Conservation (phyloP, 2,888 invertebrate species). For the Imbricaverruca yamaguchii region DNA sequence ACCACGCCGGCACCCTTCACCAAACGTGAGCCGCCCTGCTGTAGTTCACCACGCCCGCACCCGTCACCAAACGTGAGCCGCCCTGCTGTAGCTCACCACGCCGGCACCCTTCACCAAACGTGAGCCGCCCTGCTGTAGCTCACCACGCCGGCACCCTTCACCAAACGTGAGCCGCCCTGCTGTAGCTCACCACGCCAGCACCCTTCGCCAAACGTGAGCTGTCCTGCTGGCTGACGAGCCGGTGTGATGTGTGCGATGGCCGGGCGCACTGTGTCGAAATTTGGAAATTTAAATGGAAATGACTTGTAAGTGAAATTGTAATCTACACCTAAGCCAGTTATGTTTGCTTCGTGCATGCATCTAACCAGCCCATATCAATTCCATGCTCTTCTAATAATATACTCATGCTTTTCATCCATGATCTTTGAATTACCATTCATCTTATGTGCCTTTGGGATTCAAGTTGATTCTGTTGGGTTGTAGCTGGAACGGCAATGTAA, state of each 20-base stretch:
- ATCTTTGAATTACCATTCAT: no score
- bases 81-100: conserved; percentile 20
- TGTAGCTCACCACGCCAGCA: conserved; percentile 22
- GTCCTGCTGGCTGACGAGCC: not conserved
- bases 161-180: conserved; percentile 25
- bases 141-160: conserved; percentile 25
- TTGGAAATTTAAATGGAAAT: conserved; percentile 1
- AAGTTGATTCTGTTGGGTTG: no score
- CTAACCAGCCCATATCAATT: no score
- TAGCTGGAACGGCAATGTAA: no score
- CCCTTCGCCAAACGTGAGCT: conserved; percentile 27
- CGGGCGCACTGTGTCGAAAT: conserved; percentile 2
- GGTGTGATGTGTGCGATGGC: not conserved
- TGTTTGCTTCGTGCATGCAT: no score
- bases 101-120: conserved; percentile 26
- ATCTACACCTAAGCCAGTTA: no score
- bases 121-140: conserved; percentile 20
- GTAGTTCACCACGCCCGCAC: conserved; percentile 15
- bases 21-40: conserved; percentile 25
- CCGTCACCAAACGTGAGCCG: conserved; percentile 29
- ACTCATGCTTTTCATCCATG: no score
- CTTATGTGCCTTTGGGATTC: no score
- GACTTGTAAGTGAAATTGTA: no score
- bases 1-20: conserved; percentile 25
- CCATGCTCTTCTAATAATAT: no score